phyloP scores from a whole-genome alignment of 2,113 vertebrate species.

The Tamias sibiricus region DNA sequence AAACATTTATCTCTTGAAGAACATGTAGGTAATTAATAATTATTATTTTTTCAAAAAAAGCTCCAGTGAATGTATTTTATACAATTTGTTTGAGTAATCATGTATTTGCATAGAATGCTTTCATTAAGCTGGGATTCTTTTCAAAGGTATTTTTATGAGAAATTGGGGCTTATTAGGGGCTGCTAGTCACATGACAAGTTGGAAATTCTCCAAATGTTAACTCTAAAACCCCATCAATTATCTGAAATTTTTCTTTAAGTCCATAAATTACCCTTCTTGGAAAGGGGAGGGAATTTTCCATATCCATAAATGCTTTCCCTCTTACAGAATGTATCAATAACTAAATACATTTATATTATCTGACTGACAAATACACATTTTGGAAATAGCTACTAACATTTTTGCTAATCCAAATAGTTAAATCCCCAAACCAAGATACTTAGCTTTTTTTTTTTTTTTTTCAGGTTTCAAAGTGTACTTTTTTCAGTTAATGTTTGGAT shows the following conservation, averaged over 20 bases:
- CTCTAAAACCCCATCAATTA: not conserved
- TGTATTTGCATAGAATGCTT: not conserved
- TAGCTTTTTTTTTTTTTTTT: no score
- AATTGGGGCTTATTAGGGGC: not conserved
- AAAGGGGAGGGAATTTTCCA: not conserved
- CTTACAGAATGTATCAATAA: not conserved
- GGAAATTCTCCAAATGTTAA: slow-evolving; percentile 1
- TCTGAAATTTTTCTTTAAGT: not conserved
- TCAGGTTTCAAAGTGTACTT: slow-evolving; percentile 24
- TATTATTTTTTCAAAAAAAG: not conserved
- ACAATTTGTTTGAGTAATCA: not conserved
- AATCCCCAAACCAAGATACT: not conserved
- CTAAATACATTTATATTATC: not conserved
- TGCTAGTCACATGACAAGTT: not conserved
- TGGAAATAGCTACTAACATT: not conserved
- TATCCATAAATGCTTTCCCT: not conserved
- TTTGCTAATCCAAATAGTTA: not conserved
- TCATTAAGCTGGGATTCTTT: not conserved
- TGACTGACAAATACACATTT: slow-evolving; percentile 2
- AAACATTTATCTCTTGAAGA: not conserved
- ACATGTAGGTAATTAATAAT: not conserved
- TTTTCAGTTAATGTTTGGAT: slow-evolving; percentile 9
- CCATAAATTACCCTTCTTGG: not conserved
- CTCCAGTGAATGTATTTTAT: not conserved
- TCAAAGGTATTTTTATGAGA: slow-evolving; percentile 42